Conservation (phyloP, 2,113 vertebrate genomes). For the Prolemur simus region DNA sequence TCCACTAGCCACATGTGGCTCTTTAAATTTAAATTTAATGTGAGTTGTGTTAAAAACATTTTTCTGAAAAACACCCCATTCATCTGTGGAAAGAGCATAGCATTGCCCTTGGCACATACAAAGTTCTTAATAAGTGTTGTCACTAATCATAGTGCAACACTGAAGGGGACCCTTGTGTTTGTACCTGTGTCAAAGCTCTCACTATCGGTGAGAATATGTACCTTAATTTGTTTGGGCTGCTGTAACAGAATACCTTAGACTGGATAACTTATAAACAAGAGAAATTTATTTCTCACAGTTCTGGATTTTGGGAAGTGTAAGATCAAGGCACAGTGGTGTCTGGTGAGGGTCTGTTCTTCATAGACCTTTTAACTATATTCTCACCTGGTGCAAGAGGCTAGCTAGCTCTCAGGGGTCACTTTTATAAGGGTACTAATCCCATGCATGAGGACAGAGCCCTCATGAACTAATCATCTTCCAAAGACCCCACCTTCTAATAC, state of each 20-base stretch:
- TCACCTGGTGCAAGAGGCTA: background rate
- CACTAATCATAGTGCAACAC: background rate
- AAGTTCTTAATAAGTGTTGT: background rate
- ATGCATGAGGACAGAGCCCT: background rate
- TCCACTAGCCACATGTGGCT: background rate
- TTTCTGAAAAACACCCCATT: background rate
- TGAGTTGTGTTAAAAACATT: background rate
- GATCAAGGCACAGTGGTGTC: background rate
- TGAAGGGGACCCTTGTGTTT: background rate
- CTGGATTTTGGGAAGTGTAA: background rate
- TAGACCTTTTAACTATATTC: too few relatives aligned
- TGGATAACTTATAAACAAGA: background rate
- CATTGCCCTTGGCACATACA: background rate
- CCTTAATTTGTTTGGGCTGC: background rate
- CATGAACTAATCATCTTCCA: background rate
- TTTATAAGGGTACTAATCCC: background rate
- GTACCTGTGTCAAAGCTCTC: background rate
- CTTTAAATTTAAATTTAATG: background rate
- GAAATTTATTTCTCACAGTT: background rate
- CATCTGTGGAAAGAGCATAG: background rate
- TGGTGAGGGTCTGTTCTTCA: background rate
- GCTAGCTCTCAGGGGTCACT: background rate
- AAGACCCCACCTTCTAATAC: background rate
- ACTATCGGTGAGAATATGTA: background rate
- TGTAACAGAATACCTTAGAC: background rate